A percentile compares a stretch with the other conserved stretches of the same genome.
These are phyloP conservation scores for Falco concolor DNA, from an alignment of 2,797 vertebrate genomes.

Conservation along the genomic window DNA sequence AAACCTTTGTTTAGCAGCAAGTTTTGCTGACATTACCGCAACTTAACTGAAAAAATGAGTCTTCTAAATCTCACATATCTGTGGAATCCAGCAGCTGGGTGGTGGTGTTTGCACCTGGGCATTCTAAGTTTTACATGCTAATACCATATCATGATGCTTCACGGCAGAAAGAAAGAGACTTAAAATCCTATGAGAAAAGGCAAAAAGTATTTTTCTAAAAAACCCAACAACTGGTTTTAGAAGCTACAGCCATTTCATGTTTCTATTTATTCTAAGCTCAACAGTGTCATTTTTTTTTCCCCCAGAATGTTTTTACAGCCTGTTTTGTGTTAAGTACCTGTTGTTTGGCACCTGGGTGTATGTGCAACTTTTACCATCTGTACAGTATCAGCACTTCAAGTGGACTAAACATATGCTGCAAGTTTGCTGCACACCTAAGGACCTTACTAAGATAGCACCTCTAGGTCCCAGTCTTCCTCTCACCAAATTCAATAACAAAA, in stretches of 20 bases:
- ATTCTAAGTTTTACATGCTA: neutral
- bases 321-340: neutral
- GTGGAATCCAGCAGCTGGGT: neutral
- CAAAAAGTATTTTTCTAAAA: constrained; percentile 25
- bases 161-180: neutral
- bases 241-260: neutral
- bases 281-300: neutral
- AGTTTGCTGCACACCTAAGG: neutral
- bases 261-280: neutral
- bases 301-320: neutral
- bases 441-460: neutral
- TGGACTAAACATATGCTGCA: neutral
- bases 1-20: neutral
- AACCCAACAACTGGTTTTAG: neutral
- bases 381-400: neutral
- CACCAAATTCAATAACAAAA: neutral
- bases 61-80: neutral
- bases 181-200: neutral
- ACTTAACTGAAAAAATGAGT: neutral
- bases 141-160: neutral
- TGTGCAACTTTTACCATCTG: neutral
- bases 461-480: neutral
- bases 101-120: neutral
- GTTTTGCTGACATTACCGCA: neutral
- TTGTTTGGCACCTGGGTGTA: neutral